Conservation (phyloP, 2,797 vertebrate genomes). For the Lithobates pipiens region DNA sequence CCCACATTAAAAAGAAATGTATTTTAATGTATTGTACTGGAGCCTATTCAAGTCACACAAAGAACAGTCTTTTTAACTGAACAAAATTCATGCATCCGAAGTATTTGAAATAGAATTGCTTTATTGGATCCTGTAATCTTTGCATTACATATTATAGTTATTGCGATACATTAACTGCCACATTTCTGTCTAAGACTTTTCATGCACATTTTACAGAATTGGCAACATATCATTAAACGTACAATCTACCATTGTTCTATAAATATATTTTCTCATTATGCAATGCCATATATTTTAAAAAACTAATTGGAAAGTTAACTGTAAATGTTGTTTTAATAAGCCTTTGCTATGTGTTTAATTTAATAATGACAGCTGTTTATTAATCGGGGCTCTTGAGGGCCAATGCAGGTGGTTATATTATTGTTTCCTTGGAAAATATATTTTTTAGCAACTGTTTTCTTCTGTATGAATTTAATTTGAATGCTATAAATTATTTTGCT, state of each 20-base stretch:
- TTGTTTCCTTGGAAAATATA: conserved; percentile 4
- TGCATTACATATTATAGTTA: not conserved
- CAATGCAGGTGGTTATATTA: conserved; percentile 23
- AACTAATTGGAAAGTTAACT: conserved; percentile 19
- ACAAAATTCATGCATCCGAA: not conserved
- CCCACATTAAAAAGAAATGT: not conserved
- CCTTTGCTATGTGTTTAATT: conserved; percentile 25
- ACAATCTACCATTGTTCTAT: conserved; percentile 30
- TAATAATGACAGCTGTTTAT: conserved; percentile 45
- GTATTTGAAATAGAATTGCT: not conserved
- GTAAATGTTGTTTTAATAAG: conserved; percentile 44
- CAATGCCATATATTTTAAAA: conserved; percentile 13
- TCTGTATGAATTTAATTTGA: not conserved
- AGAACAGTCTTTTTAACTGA: not conserved
- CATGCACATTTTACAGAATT: conserved; percentile 20
- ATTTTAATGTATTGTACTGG: not conserved
- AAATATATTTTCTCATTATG: conserved; percentile 26
- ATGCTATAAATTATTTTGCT: not conserved
- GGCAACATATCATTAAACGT: not conserved
- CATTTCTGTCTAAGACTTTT: conserved; percentile 9
- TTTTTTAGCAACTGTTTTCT: conserved; percentile 28
- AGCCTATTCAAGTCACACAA: not conserved
- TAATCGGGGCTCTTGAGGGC: not conserved
- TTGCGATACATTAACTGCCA: conserved; percentile 12
- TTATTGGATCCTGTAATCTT: not conserved